Conservation (phyloP, 2,888 invertebrate genomes). For the Eristalis tenax region DNA sequence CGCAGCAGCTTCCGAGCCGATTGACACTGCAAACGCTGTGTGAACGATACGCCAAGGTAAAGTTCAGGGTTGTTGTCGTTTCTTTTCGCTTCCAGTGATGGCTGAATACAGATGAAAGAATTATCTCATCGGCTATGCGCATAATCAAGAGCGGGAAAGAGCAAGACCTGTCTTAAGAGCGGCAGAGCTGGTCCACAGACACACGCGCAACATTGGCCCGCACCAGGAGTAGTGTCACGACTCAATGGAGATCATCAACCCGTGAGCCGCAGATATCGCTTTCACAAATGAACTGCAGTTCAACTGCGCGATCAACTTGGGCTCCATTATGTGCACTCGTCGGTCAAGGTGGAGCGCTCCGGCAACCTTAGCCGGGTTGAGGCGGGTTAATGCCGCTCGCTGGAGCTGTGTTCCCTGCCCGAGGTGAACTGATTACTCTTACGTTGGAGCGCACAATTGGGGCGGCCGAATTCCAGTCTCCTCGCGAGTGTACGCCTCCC, state of each 20-base stretch:
- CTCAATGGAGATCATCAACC: constrained; percentile 59
- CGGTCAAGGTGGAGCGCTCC: constrained; percentile 27
- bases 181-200: background rate
- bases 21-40: constrained; percentile 34
- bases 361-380: background rate
- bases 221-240: background rate
- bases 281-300: constrained; percentile 32
- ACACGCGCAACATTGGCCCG: background rate
- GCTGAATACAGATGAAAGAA: constrained; percentile 26
- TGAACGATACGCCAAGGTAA: constrained; percentile 58
- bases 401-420: background rate
- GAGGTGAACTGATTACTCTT: background rate
- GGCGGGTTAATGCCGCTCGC: background rate
- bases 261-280: background rate
- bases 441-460: background rate
- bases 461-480: constrained; percentile 3
- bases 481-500: constrained; percentile 19
- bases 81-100: constrained; percentile 5
- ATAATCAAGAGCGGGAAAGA: constrained; percentile 23
- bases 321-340: background rate
- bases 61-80: constrained; percentile 55
- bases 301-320: background rate
- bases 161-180: constrained; percentile 1
- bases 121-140: constrained; percentile 38
- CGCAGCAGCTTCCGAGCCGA: constrained; percentile 23